Evolutionary conservation across 2,797 vertebrate genomes (phyloP), one percentile per base, ranked within the genome.

Genomic region (Nannoperca obscura): DNA sequence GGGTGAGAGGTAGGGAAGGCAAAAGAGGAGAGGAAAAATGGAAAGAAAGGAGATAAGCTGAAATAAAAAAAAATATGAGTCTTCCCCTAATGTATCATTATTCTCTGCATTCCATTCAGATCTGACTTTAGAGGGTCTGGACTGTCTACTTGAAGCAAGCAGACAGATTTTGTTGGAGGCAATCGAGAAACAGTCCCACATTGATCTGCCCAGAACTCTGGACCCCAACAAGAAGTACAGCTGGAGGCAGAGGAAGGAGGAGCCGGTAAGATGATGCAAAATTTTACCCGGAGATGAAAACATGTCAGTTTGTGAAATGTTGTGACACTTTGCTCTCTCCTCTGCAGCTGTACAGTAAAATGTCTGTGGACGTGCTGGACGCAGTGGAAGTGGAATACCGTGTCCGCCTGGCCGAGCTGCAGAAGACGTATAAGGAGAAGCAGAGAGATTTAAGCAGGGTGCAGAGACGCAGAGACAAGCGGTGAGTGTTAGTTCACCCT

Each of bases 221-320:
- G 95, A 97, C 89, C 97, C 97, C 78, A 96, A 96, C 94, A 99
- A 97, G 93, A 98, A 97, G 74, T 99, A 99, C 90, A 99, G 98
- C 95, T 99, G 98, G 98, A 97, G 97, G 95, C 97, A 96, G 90
- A 97, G 97, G 94, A 99, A 98, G 82, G 97, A 97, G 44, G 96
- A 97, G 84, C 96, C 96, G 19, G 98, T 99, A 90, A 95, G 96
- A 86, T 10, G 12, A 55, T 70, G 58, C 59, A 19, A 36, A 55
- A 15, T 2, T 20, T 30, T 54, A 1, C 22, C 36, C 6, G 52
- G 1, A 57, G 44, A 49, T 24, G 12, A 70, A 50, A 65, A 49
- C 1, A 4, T 7, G 44, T 34, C 20, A 0, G 2, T 78, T 11
- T 38, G 27, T 38, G 19, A 58, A 55, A 32, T 30, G 49, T 30